These are phyloP conservation scores for Anastrepha obliqua DNA, from an alignment of 1,140 invertebrate genomes.

Conservation along the genomic window DNA sequence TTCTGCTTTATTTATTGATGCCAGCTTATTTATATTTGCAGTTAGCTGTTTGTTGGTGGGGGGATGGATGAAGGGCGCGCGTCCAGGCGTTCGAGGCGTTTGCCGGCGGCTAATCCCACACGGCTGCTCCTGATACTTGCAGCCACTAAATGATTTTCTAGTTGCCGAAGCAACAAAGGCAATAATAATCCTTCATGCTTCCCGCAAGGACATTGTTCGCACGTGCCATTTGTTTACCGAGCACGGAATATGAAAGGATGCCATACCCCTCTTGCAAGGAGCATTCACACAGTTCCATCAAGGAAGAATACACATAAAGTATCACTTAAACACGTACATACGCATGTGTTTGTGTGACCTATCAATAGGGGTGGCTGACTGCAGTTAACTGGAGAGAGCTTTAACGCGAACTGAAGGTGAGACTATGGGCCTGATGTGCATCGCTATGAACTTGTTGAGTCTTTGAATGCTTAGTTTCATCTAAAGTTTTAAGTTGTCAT, in stretches of 20 bases:
- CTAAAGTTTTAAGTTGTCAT: no score
- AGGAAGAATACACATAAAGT: neutral
- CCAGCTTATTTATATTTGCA: conserved; percentile 47
- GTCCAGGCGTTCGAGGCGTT: conserved; percentile 30
- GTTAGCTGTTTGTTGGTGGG: neutral
- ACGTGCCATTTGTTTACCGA: conserved; percentile 51
- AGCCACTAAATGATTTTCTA: conserved; percentile 52
- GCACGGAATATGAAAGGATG: conserved; percentile 10
- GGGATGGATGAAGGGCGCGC: neutral
- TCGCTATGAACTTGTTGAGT: conserved; percentile 49
- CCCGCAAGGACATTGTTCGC: conserved; percentile 51
- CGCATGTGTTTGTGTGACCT: neutral
- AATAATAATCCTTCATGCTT: conserved; percentile 50
- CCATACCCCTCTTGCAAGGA: conserved; percentile 6
- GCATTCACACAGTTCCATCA: neutral
- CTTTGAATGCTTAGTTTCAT: no score
- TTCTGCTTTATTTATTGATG: conserved; percentile 52
- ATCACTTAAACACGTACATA: neutral
- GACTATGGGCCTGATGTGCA: neutral
- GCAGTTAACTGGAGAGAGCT: conserved; percentile 8
- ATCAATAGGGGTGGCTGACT: conserved; percentile 26
- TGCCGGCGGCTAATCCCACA: conserved; percentile 41
- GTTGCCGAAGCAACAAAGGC: conserved; percentile 51
- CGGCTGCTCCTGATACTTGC: conserved; percentile 19
- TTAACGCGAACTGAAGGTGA: neutral